Base-by-base conservation (phyloP, 2,888 invertebrate species). In the Epirrhoe tristata region DNA sequence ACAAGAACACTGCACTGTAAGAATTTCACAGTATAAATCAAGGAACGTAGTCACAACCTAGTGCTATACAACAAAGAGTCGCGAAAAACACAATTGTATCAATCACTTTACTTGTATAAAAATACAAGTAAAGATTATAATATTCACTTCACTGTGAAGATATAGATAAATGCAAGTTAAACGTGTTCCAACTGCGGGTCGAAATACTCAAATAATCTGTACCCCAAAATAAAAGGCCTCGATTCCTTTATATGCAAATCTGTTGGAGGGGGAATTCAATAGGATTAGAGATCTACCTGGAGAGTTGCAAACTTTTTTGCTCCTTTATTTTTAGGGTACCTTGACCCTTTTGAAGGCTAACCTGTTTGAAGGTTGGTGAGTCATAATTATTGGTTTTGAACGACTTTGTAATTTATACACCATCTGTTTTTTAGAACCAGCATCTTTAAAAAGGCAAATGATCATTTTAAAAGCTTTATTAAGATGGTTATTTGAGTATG, bases 291-390 rank as follows among this genome's bases (percentile, higher is more conserved):
- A 50, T 53, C 31, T 56, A 60, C 65, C 64, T 67, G 58, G 39
- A 50, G 32, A 55, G 17, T 50, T 65, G 59, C 55, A 34, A 55
- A 60, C 43, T 52, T 60, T 60, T 60, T 60, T 43, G 43, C 39
- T 56, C 55, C 16, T 65, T 65, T 65, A 50, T 65, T 65, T 65
- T 59, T 55, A 50, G 39, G 34, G 65, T 52, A 24, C 52, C 59
- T 60, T 68, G 57, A 57, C 58, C 61, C 57, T 61, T 48, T 58
- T 51, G 52, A 48, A 51, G 59, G 50, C 34, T 52, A 65, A 65
- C 65, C 60, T 43, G 65, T 65, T 65, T 17, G 55, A 55, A 8
- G 43, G 39, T 52, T 24, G 34, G 7, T 36, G 39, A 39, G 24
- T 58, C 39, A 36, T 14, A 6, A 24, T 24, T 32, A n/a, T 48